Evolutionary conservation across 1,140 invertebrate genomes (phyloP).

Genomic region (Hypsibius dujardini): DNA sequence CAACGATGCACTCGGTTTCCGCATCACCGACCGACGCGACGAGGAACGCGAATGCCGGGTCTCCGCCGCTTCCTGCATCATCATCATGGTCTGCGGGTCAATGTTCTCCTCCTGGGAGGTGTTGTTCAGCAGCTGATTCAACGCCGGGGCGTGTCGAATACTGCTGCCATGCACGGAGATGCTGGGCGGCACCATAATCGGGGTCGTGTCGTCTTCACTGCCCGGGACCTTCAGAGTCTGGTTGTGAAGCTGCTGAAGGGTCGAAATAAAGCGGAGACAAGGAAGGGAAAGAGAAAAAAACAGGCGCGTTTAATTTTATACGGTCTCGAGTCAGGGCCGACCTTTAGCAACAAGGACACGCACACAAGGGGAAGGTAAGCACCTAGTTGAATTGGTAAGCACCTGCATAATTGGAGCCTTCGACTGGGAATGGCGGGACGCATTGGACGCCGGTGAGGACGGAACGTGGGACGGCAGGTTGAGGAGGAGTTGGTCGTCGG

Average conservation of each 20-base stretch:
- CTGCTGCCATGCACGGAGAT: not conserved
- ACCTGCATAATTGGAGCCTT: conserved; percentile 9
- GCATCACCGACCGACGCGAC: not conserved
- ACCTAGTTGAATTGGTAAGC: not conserved
- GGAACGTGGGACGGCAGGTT: not conserved
- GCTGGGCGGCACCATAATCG: not conserved
- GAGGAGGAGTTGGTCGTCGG: not conserved
- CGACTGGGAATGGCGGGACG: not conserved
- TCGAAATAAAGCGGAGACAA: too few relatives aligned
- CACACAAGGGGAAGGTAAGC: not conserved
- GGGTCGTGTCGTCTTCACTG: not conserved
- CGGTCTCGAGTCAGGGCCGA: not conserved
- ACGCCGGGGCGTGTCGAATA: not conserved
- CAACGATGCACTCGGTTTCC: not conserved
- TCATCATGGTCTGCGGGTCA: not conserved
- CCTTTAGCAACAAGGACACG: not conserved
- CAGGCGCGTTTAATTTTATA: not conserved
- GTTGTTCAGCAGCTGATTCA: not conserved
- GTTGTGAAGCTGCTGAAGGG: conserved; percentile 2
- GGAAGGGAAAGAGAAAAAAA: not conserved
- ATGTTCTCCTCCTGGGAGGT: conserved; percentile 13
- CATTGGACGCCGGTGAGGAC: not conserved
- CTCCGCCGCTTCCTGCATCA: not conserved
- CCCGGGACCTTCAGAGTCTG: conserved; percentile 11
- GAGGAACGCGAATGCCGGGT: not conserved